A percentile compares a stretch with the other conserved stretches of the same genome.
phyloP scores from a whole-genome alignment of 2,113 vertebrate species.

The Aptenodytes forsteri region DNA sequence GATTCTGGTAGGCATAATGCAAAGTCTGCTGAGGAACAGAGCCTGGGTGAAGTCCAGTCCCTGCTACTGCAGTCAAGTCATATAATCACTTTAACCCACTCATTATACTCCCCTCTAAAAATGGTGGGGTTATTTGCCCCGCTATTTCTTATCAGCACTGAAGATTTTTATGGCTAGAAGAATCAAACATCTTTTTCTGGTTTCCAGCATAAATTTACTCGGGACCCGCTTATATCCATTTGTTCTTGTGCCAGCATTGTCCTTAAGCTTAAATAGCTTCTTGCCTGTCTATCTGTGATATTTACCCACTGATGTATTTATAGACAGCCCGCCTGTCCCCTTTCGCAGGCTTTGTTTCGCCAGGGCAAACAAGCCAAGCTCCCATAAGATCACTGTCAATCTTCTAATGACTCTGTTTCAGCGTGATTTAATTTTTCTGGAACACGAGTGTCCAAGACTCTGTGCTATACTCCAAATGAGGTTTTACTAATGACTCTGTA shows the following conservation, averaged over 20 bases:
- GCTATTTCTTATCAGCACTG: neutral
- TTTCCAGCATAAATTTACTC: neutral
- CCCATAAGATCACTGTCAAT: neutral
- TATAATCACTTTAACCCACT: neutral
- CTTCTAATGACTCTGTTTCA: neutral
- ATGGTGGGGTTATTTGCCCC: neutral
- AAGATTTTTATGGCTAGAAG: neutral
- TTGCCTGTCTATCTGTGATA: neutral
- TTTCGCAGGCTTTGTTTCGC: slow-evolving; percentile 31
- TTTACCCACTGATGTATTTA: slow-evolving; percentile 28
- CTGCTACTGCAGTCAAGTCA: neutral
- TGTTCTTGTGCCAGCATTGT: neutral
- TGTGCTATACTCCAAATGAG: neutral
- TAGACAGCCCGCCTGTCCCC: neutral
- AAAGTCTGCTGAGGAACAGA: neutral
- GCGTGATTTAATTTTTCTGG: neutral
- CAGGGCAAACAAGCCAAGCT: neutral
- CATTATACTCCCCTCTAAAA: neutral
- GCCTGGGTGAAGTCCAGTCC: neutral
- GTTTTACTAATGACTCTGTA: neutral
- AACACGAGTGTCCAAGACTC: neutral
- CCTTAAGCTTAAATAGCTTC: neutral
- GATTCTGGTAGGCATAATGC: neutral
- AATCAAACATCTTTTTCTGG: neutral
- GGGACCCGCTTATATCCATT: neutral